Base-by-base conservation (phyloP, 2,113 vertebrate species). In the Helogale parvula region DNA sequence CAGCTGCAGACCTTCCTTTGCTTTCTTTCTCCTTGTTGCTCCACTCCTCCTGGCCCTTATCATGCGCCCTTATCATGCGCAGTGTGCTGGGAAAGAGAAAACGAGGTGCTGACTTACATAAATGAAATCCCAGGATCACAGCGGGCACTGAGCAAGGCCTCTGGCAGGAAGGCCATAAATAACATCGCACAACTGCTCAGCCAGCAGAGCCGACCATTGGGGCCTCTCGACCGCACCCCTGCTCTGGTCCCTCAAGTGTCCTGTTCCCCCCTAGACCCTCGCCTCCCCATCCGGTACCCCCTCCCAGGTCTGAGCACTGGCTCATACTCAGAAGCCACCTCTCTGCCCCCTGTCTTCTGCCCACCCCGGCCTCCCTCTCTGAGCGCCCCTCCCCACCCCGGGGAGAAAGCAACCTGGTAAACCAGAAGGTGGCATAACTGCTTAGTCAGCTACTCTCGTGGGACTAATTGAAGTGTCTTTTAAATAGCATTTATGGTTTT, bases 401-500 rank as follows among this genome's bases (percentile, higher is more conserved):
- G 88, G 88, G 82, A 85, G 83, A n/a, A 74, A 81, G 83, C 15
- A 23, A 10, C 63, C 60, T 45, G 66, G 71, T 89, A 85, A 71
- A 63, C n/a, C 11, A 16, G 77, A 3, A 29, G 21, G n/a, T 7
- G 45, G 15, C 31, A 41, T 33, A 23, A 23, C 12, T 60, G 57
- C 66, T 25, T 81, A 50, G 88, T 86, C 93, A 86, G 77, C 60
- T 13, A 3, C 77, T 84, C 93, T 97, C 68, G 0, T 0, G 13
- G 71, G 88, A 71, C 15, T 52, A 65, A 69, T 25, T 25, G 54
- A 82, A 65, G 65, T 57, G 38, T 45, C 88, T 93, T 96, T 79
- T 77, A 93, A 88, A 72, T 68, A 74, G 72, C 16, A 95, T 68
- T 77, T 93, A 84, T 80, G 54, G 21, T 38, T 94, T 94, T 93